Percentiles rank a stretch among this genome's conserved stretches.
Conservation (phyloP, 1,140 invertebrate species). For the Drosophila grimshawi region DNA sequence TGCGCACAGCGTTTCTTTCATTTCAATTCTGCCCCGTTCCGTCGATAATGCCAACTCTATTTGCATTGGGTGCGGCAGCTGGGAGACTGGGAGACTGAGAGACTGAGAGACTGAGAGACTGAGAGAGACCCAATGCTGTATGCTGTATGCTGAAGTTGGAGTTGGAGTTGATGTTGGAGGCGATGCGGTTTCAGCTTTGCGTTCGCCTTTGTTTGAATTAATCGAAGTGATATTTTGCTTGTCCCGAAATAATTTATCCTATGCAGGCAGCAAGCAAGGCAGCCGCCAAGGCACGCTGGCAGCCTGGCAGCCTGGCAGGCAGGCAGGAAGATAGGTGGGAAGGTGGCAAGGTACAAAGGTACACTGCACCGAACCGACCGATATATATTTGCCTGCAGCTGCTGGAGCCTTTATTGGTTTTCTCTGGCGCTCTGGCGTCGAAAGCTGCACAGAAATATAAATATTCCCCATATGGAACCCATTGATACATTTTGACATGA, state of each 20-base stretch:
- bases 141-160: not conserved
- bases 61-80: slow-evolving; percentile 51
- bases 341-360: not conserved
- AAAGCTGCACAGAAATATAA: slow-evolving; percentile 73
- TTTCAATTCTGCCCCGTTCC: slow-evolving; percentile 26
- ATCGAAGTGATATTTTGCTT: slow-evolving; percentile 83
- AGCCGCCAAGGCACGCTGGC: not conserved
- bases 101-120: no score
- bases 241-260: slow-evolving; percentile 81
- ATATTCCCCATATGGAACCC: slow-evolving; percentile 75
- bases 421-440: slow-evolving; percentile 38
- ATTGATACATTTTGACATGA: slow-evolving; percentile 82
- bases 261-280: slow-evolving; percentile 9
- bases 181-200: slow-evolving; percentile 26
- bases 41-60: slow-evolving; percentile 63
- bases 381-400: slow-evolving; percentile 30
- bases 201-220: slow-evolving; percentile 77
- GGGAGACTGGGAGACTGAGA: no score
- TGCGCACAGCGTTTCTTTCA: not conserved
- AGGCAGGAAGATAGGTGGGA: no score
- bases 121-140: no score
- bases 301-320: no score
- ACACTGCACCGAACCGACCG: not conserved
- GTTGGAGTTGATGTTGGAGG: slow-evolving; percentile 7
- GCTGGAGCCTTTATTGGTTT: slow-evolving; percentile 66